Percentiles rank a stretch among this genome's conserved stretches.
phyloP scores from a whole-genome alignment of 2,797 vertebrate species.

The Scleropages formosus region DNA sequence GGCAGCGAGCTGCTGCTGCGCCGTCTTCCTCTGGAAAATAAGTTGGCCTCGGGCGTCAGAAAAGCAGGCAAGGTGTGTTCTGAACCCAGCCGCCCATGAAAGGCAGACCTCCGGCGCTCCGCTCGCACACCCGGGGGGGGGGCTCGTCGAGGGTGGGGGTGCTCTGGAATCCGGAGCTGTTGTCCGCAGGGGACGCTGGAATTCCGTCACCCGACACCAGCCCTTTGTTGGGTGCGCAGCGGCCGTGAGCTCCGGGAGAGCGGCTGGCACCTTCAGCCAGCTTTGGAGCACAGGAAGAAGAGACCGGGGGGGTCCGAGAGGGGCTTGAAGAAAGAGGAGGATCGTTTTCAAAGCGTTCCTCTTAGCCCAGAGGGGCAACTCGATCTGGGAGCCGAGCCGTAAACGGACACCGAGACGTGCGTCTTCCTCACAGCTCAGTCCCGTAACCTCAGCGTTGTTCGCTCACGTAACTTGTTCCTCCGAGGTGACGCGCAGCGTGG shows the following conservation, averaged over 20 bases:
- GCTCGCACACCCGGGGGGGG: not conserved
- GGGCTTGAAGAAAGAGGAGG: too few relatives aligned
- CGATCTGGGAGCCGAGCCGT: too few relatives aligned
- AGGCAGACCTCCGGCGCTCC: conserved; percentile 13
- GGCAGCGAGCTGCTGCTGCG: not conserved
- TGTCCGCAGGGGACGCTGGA: conserved; percentile 18
- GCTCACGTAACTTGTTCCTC: too few relatives aligned
- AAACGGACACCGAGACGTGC: too few relatives aligned
- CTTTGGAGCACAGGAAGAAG: too few relatives aligned
- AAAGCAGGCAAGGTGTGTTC: conserved; percentile 23
- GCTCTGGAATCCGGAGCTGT: conserved; percentile 15
- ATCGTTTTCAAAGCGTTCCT: too few relatives aligned
- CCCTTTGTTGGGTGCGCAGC: not conserved
- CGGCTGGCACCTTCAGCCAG: too few relatives aligned
- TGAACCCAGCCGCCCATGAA: conserved; percentile 23
- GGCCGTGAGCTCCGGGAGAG: not conserved
- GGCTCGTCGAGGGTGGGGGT: conserved; percentile 3
- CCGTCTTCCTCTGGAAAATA: not conserved
- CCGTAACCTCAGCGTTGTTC: too few relatives aligned
- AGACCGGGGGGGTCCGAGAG: too few relatives aligned
- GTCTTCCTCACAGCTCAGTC: too few relatives aligned
- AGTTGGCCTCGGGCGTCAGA: conserved; percentile 15
- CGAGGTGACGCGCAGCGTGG: too few relatives aligned
- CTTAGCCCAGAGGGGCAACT: too few relatives aligned
- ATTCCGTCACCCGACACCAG: conserved; percentile 18